Evolutionary conservation across 1,140 invertebrate species (phyloP).

Genomic region (Drosophila albomicans): DNA sequence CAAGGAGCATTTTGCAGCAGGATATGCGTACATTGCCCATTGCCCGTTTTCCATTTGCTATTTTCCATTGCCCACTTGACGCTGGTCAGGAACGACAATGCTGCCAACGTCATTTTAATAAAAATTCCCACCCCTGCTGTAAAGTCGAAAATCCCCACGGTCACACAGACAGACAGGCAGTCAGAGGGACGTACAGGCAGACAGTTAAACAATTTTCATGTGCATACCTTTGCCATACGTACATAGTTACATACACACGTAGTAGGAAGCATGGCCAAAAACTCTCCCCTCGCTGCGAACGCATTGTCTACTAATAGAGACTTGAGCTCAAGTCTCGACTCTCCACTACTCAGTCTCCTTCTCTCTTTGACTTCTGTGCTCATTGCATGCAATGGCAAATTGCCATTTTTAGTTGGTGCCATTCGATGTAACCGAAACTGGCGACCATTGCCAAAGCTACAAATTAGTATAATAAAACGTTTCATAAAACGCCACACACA

Average conservation of each 20-base stretch:
- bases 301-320: constrained; percentile 84
- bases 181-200: constrained; percentile 14
- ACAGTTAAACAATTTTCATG: constrained; percentile 71
- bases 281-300: constrained; percentile 34
- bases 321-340: constrained; percentile 70
- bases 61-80: constrained; percentile 65
- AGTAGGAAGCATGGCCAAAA: constrained; percentile 44
- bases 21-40: constrained; percentile 57
- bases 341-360: neutral
- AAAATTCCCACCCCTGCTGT: constrained; percentile 35
- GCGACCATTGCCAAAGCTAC: constrained; percentile 76
- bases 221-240: constrained; percentile 70
- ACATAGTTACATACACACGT: neutral
- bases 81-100: constrained; percentile 45
- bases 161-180: constrained; percentile 10
- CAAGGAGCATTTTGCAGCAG: constrained; percentile 36
- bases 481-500: constrained; percentile 77
- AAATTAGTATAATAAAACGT: constrained; percentile 85
- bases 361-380: neutral
- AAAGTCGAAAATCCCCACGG: constrained; percentile 68
- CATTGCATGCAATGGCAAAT: constrained; percentile 70
- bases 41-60: constrained; percentile 46
- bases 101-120: constrained; percentile 74
- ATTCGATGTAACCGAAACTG: constrained; percentile 82
- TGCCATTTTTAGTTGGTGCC: constrained; percentile 80